Percentiles rank a stretch among this genome's conserved stretches.
phyloP scores from a whole-genome alignment of 1,140 invertebrate genomes.

The Stenopsyche tienmushanensis region DNA sequence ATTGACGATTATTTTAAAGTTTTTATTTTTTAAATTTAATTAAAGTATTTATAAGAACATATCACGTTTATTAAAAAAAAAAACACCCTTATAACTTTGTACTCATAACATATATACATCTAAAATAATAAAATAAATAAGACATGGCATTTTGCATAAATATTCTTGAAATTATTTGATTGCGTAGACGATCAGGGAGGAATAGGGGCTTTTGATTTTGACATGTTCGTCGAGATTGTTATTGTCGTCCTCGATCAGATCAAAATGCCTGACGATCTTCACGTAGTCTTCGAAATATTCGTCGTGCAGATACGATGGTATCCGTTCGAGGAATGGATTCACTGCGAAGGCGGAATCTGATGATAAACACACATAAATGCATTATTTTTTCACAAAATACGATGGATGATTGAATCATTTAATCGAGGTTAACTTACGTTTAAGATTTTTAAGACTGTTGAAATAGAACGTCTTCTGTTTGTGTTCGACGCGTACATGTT shows the following conservation, averaged over 20 bases:
- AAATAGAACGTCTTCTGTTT: conserved; percentile 65
- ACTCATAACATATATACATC: not conserved
- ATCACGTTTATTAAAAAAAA: too few relatives aligned
- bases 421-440: not conserved
- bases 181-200: conserved; percentile 59
- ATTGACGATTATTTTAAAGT: too few relatives aligned
- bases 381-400: too few relatives aligned
- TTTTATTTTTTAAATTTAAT: too few relatives aligned
- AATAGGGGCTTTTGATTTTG: conserved; percentile 53
- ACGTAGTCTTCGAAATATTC: conserved; percentile 65
- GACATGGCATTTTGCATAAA: too few relatives aligned
- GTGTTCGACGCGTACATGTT: conserved; percentile 63
- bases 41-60: too few relatives aligned
- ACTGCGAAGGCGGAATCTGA: conserved; percentile 70
- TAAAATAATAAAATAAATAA: too few relatives aligned
- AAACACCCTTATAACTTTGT: too few relatives aligned
- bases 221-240: conserved; percentile 48
- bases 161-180: too few relatives aligned
- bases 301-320: conserved; percentile 63
- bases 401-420: not conserved
- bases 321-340: conserved; percentile 70
- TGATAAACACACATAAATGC: conserved; percentile 30
- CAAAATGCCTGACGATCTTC: conserved; percentile 53
- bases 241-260: conserved; percentile 49
- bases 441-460: conserved; percentile 54